Conservation (phyloP, 2,797 vertebrate genomes). For the Aplochiton taeniatus region DNA sequence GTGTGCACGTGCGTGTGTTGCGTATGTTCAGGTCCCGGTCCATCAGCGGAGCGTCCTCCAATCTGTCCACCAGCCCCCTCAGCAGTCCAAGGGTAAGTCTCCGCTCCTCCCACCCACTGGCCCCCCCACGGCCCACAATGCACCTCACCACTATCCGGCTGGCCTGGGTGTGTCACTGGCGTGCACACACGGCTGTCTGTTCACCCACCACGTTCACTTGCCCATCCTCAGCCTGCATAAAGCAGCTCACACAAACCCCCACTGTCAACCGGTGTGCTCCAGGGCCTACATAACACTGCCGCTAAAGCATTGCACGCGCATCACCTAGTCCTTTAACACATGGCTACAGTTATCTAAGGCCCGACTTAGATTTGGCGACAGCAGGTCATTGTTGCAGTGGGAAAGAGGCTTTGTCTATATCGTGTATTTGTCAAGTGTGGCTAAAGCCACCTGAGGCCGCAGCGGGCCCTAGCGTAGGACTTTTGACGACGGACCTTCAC, state of each 20-base stretch:
- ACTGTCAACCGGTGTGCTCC: too few species aligned
- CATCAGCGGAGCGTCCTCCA: conserved; percentile 93
- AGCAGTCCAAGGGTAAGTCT: conserved; percentile 95
- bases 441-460: too few species aligned
- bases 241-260: conserved; percentile 14
- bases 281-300: conserved; percentile 1
- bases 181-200: conserved; percentile 6
- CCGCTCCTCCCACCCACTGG: not conserved
- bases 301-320: not conserved
- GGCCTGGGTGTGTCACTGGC: conserved; percentile 25
- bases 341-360: too few species aligned
- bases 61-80: conserved; percentile 93
- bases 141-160: conserved; percentile 40
- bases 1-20: conserved; percentile 26
- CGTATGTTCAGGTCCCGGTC: conserved; percentile 84
- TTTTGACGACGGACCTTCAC: too few species aligned
- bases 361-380: too few species aligned
- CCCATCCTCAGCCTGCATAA: conserved; percentile 18
- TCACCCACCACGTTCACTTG: conserved; percentile 7
- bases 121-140: conserved; percentile 42
- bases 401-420: too few species aligned
- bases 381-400: too few species aligned
- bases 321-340: too few species aligned
- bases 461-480: too few species aligned
- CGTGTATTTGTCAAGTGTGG: too few species aligned